Percentiles rank a stretch among this genome's conserved stretches.
These are phyloP conservation scores for Lasioglossum pauxillum DNA, from an alignment of 2,888 invertebrate species.

Conservation along the genomic window DNA sequence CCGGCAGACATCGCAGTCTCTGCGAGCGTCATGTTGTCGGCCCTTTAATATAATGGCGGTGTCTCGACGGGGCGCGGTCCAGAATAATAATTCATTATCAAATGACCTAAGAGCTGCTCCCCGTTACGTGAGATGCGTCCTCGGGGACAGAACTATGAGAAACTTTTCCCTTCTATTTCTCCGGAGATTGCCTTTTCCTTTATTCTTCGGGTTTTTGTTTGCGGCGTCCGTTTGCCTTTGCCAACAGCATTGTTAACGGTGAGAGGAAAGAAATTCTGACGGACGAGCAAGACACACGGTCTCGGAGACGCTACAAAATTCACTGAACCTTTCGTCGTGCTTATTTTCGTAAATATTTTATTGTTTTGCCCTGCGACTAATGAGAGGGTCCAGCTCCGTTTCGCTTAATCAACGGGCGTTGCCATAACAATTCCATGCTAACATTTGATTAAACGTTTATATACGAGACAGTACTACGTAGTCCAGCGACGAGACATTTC, in stretches of 20 bases:
- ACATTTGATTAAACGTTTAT: neutral
- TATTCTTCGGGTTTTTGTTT: slow-evolving; percentile 29
- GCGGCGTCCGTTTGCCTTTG: slow-evolving; percentile 22
- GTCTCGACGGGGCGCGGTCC: slow-evolving; percentile 26
- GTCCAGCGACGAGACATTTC: too few species aligned
- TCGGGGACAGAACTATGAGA: slow-evolving; percentile 30
- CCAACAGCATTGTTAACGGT: slow-evolving; percentile 5
- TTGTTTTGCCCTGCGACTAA: neutral
- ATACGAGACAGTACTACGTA: too few species aligned
- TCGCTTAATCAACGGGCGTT: neutral
- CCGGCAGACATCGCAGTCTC: neutral
- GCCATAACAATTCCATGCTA: neutral
- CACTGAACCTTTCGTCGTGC: neutral
- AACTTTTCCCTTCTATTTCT: slow-evolving; percentile 60
- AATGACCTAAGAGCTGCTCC: slow-evolving; percentile 38
- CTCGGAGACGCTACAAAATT: neutral
- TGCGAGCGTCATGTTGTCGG: slow-evolving; percentile 9
- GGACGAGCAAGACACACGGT: neutral
- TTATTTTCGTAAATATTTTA: slow-evolving; percentile 7
- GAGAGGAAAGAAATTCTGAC: slow-evolving; percentile 5
- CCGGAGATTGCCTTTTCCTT: slow-evolving; percentile 44
- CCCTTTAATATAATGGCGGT: slow-evolving; percentile 51
- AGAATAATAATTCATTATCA: slow-evolving; percentile 63
- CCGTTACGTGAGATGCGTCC: slow-evolving; percentile 35
- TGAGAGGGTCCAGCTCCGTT: neutral